phyloP scores from a whole-genome alignment of 2,888 invertebrate species.

The Stomorhina lunata region DNA sequence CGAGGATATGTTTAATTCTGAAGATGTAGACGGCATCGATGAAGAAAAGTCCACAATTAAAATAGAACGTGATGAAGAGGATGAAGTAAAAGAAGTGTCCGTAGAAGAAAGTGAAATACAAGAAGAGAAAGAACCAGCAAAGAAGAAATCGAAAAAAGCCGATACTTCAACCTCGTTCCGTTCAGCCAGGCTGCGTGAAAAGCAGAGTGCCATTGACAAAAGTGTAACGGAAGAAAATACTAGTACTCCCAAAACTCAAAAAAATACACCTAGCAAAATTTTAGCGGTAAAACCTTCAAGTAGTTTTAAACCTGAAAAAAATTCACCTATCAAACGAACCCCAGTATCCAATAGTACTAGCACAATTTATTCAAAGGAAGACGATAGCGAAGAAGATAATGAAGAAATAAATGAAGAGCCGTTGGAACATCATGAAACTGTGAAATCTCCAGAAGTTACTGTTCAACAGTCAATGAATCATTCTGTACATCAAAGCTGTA shows the following conservation, averaged over 20 bases:
- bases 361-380: background rate
- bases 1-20: background rate
- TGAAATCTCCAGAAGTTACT: background rate
- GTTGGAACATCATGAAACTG: background rate
- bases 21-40: background rate
- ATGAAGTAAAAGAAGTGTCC: background rate
- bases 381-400: background rate
- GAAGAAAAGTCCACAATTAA: background rate
- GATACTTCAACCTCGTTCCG: background rate
- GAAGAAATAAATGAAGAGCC: background rate
- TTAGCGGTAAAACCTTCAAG: background rate
- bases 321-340: background rate
- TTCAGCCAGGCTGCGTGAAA: background rate
- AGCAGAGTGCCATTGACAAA: background rate
- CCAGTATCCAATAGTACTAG: background rate
- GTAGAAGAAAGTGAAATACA: background rate
- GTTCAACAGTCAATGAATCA: background rate
- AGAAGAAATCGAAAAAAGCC: background rate
- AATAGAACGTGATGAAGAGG: background rate
- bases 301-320: background rate
- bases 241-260: background rate
- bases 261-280: background rate
- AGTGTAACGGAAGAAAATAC: background rate
- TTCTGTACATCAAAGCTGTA: background rate
- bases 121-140: background rate